phyloP scores from a whole-genome alignment of 2,113 vertebrate genomes.

The Phasianus colchicus region DNA sequence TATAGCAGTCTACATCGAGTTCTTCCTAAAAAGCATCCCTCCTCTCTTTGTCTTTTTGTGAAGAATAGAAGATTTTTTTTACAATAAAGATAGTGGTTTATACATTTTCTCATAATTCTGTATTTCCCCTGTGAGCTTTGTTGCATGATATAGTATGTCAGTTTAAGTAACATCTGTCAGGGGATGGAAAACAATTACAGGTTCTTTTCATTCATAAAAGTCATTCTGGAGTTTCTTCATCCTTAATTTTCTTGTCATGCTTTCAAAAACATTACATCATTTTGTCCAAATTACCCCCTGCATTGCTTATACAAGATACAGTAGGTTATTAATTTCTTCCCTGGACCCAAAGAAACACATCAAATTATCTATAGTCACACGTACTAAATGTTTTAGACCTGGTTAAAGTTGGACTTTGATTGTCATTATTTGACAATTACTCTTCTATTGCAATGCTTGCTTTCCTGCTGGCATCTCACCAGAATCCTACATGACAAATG shows the following conservation, averaged over 20 bases:
- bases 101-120: slow-evolving; percentile 42
- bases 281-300: slow-evolving; percentile 59
- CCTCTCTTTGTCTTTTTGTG: slow-evolving; percentile 55
- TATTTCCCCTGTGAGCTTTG: slow-evolving; percentile 36
- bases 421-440: slow-evolving; percentile 40
- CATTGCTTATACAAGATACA: slow-evolving; percentile 47
- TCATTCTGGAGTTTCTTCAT: slow-evolving; percentile 43
- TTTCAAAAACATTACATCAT: slow-evolving; percentile 67
- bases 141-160: slow-evolving; percentile 61
- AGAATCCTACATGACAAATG: slow-evolving; percentile 31
- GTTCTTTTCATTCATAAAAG: slow-evolving; percentile 62
- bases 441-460: slow-evolving; percentile 33
- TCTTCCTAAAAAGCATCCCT: slow-evolving; percentile 25
- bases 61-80: slow-evolving; percentile 49
- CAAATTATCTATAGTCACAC: slow-evolving; percentile 39
- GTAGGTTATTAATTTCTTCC: slow-evolving; percentile 54
- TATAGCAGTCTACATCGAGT: neutral
- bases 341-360: slow-evolving; percentile 65
- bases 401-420: slow-evolving; percentile 45
- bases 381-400: slow-evolving; percentile 53
- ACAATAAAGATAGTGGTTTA: slow-evolving; percentile 54
- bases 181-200: slow-evolving; percentile 63
- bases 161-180: slow-evolving; percentile 68
- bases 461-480: slow-evolving; percentile 37
- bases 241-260: slow-evolving; percentile 71